phyloP scores from a whole-genome alignment of 2,113 vertebrate genomes.

The Hassar affinis region DNA sequence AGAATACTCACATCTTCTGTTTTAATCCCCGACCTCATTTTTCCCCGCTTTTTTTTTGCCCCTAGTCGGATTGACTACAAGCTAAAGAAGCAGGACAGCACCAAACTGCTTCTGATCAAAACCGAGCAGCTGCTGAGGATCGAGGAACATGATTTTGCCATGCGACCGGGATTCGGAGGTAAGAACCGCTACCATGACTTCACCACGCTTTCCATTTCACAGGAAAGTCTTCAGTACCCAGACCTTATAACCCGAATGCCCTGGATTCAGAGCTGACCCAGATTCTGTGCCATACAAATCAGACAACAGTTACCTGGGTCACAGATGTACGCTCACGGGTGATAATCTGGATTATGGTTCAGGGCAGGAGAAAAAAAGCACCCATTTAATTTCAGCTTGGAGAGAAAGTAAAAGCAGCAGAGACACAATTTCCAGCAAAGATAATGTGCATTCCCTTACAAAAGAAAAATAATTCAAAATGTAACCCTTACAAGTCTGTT shows the following conservation, averaged over 20 bases:
- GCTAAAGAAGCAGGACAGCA: slow-evolving; percentile 82
- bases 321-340: slow-evolving; percentile 37
- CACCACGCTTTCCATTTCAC: neutral
- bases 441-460: neutral
- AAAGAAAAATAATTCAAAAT: too few relatives aligned
- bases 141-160: slow-evolving; percentile 87
- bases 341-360: slow-evolving; percentile 73
- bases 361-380: slow-evolving; percentile 39
- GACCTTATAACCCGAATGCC: neutral
- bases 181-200: slow-evolving; percentile 45
- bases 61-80: slow-evolving; percentile 80
- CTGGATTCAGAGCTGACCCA: slow-evolving; percentile 39
- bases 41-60: neutral
- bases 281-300: slow-evolving; percentile 28
- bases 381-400: slow-evolving; percentile 22
- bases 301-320: slow-evolving; percentile 17
- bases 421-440: neutral
- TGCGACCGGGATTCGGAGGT: slow-evolving; percentile 92
- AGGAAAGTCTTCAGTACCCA: neutral
- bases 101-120: slow-evolving; percentile 80
- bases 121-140: slow-evolving; percentile 84
- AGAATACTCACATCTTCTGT: neutral
- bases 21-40: neutral
- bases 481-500: too few relatives aligned
- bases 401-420: neutral